Percentiles rank a stretch among this genome's conserved stretches.
These are phyloP conservation scores for Asteroscopus sphinx DNA, from an alignment of 2,888 invertebrate genomes.

Conservation along the genomic window DNA sequence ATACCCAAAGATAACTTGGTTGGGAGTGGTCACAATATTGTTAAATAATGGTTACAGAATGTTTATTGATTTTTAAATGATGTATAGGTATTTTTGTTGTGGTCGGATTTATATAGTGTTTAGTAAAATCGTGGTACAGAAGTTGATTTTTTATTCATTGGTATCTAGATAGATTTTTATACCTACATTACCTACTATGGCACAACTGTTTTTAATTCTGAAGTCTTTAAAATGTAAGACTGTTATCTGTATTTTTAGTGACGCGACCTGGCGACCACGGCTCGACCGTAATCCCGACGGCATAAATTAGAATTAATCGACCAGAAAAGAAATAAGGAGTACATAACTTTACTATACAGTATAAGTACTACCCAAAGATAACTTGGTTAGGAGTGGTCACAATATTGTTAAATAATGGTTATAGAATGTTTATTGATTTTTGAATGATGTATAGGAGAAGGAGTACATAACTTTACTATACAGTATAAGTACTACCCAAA, in stretches of 20 bases:
- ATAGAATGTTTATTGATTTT: neutral
- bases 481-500: neutral
- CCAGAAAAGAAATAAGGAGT: conserved; percentile 16
- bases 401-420: neutral
- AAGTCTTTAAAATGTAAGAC: too few relatives aligned
- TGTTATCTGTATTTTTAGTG: conserved; percentile 31
- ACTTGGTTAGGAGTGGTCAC: conserved; percentile 4
- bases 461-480: neutral
- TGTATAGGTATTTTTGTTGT: too few relatives aligned
- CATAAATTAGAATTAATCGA: conserved; percentile 49
- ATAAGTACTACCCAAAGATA: neutral
- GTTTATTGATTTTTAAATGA: neutral
- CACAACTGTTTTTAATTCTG: too few relatives aligned
- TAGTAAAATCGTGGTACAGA: too few relatives aligned
- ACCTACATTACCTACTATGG: too few relatives aligned
- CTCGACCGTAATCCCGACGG: conserved; percentile 39
- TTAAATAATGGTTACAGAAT: neutral
- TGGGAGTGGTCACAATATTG: neutral
- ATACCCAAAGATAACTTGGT: neutral
- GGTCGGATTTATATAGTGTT: too few relatives aligned
- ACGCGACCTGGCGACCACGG: too few relatives aligned
- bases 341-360: neutral
- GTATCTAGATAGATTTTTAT: too few relatives aligned
- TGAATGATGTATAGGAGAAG: too few relatives aligned
- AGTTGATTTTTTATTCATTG: too few relatives aligned